Base-by-base conservation (phyloP, 2,888 invertebrate genomes). In the Megaustenia siamemsis region DNA sequence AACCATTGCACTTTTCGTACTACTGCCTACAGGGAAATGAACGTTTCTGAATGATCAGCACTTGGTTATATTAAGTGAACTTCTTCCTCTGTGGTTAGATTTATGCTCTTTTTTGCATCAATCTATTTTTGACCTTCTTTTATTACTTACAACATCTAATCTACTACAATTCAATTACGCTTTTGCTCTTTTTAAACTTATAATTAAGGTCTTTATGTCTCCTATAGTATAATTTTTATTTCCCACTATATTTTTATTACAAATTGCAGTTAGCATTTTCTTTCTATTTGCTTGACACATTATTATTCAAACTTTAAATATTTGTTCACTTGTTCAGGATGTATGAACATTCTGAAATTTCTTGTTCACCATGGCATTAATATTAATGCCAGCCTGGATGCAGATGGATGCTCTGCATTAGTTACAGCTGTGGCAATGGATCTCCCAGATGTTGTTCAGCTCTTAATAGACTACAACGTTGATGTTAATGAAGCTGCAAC, bases 361-460 rank as follows among this genome's bases (percentile, higher is more conserved):
- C 85, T 86, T 8, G 49, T 82, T 10, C 21, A 43, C 12, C 28
- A 68, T 21, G 85, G 83, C 21, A 82, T 85, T 8, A 79, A 86
- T 68, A 71, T 86, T 45, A 86, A 82, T 45, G 71, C 86, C 24
- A 85, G 79, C 49, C 56, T 86, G n/a, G 86, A 86, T 68, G 68
- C 71, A 8, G 86, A 86, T 49, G 84, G 86, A 15, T 79, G 86
- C 80, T 84, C 86, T 18, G 86, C 86, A 3, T 75, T 86, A 6
- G 84, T 86, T 43, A 86, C 84, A 15, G 84, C 86, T 53, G 80
- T 84, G 40, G 75, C 69, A 0, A 75, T 82, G 69, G 75, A 85
- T 63, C 75, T 71, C 68, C 82, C 82, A 18, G 40, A 78, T 6
- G 69, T 86, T 0, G 83, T 86, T 18, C 75, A 81, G 56, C 77